phyloP scores from a whole-genome alignment of 2,113 vertebrate genomes.

The Ammodytes dubius region DNA sequence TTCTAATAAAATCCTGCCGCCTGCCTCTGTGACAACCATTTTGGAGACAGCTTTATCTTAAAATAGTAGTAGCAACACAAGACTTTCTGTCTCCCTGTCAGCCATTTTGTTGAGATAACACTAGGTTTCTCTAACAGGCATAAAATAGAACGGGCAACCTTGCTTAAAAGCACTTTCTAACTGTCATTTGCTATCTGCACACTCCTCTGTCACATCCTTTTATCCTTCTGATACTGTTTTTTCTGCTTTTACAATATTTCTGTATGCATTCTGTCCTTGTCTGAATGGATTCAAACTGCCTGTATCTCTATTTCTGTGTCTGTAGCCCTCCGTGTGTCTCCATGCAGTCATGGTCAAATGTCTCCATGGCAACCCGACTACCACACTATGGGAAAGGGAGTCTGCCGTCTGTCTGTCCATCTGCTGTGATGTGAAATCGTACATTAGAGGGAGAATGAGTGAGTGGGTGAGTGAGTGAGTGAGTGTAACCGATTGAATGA shows the following conservation, averaged over 20 bases:
- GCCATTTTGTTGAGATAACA: conserved; percentile 68
- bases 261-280: conserved; percentile 6
- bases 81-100: conserved; percentile 51
- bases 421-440: conserved; percentile 36
- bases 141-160: conserved; percentile 32
- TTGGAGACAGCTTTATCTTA: conserved; percentile 66
- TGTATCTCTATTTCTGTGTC: conserved; percentile 45
- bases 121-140: conserved; percentile 38
- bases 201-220: conserved; percentile 42
- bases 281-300: conserved; percentile 35
- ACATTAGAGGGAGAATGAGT: conserved; percentile 5
- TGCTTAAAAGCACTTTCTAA: conserved; percentile 48
- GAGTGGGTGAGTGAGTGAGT: conserved; percentile 12
- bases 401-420: conserved; percentile 38
- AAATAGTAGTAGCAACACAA: conserved; percentile 58
- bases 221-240: neutral
- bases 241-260: conserved; percentile 1
- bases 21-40: conserved; percentile 48
- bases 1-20: neutral
- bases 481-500: conserved; percentile 1
- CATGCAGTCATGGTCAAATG: conserved; percentile 38
- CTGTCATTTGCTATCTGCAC: conserved; percentile 63
- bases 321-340: conserved; percentile 16
- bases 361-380: conserved; percentile 75
- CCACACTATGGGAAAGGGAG: conserved; percentile 22